Evolutionary conservation across 1,140 invertebrate species (phyloP), one percentile per base, ranked within the genome.

Genomic region (Drosophila willistoni): DNA sequence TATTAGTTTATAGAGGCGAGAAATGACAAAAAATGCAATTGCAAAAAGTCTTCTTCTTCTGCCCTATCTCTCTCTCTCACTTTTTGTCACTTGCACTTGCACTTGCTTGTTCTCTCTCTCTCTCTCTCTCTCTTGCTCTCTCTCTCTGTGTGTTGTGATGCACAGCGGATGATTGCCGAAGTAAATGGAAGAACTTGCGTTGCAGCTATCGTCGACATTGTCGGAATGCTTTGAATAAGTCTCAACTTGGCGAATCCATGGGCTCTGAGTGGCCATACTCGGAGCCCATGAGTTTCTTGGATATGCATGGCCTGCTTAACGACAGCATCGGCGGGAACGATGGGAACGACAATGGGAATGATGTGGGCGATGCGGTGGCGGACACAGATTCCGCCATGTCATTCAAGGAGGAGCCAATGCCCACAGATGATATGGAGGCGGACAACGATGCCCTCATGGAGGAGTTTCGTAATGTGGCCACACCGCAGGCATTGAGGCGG

Each of bases 151-250:
- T 25, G 22, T 25, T 25, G 22, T 25, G 22, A 25, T 25, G 22
- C 22, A 25, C 42, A 87, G 84, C 78, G 65, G 84, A 87, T 10
- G 14, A 80, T 22, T 83, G 84, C 41, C 84, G 84, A 61, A 70
- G 59, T 47, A 89, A 89, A 56, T 89, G 84, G 84, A 87, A 87
- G 56, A 87, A 87, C 55, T 19, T 87, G 42, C 84, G 84, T 7
- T 89, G 84, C 64, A 89, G 84, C 51, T 84, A 87, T 81, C 84
- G 84, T 13, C 73, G 83, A 4, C 72, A 71, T 22, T 60, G 66
- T 63, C 74, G 81, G 17, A 51, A 19, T 12, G 68, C 68, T 1
- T 60, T 73, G 22, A 62, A 72, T 47, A 25, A 65, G 7, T 33
- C 41, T n/a, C 77, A 68, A 12, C 62, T 42, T 51, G 64, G 57